Conservation (phyloP, 1,140 invertebrate genomes). For the Dolichoris vasculosae region DNA sequence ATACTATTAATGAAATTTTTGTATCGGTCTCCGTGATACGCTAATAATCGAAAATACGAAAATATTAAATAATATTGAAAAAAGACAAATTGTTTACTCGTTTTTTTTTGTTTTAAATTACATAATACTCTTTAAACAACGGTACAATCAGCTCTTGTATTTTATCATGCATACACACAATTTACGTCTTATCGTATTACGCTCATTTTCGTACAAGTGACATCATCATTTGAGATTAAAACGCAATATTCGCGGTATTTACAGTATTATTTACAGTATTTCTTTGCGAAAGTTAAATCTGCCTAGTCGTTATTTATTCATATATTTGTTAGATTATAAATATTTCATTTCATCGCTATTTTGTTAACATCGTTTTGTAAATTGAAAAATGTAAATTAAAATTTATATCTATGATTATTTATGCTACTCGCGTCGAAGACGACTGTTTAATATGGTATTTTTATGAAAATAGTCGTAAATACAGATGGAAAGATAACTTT, state of each 20-base stretch:
- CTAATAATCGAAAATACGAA: neutral
- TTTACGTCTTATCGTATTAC: constrained; percentile 45
- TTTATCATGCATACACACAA: constrained; percentile 58
- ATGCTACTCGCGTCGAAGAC: too few relatives aligned
- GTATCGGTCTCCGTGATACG: neutral
- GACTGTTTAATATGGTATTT: too few relatives aligned
- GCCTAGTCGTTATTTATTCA: neutral
- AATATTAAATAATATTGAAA: constrained; percentile 8
- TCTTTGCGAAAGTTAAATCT: neutral
- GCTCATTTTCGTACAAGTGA: constrained; percentile 55
- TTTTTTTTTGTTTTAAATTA: constrained; percentile 52
- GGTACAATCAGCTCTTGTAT: constrained; percentile 57
- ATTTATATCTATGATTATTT: too few relatives aligned
- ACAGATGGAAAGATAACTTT: too few relatives aligned
- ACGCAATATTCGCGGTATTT: neutral
- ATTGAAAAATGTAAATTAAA: too few relatives aligned
- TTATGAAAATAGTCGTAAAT: too few relatives aligned
- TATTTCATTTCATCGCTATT: too few relatives aligned
- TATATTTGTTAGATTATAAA: too few relatives aligned
- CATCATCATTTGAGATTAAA: constrained; percentile 37
- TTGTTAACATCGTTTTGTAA: too few relatives aligned
- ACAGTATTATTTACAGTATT: constrained; percentile 26
- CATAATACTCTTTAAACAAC: constrained; percentile 56
- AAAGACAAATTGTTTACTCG: neutral
- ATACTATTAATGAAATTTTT: neutral